Evolutionary conservation across 2,888 invertebrate species (phyloP).

Genomic region (Lathronympha strigana): DNA sequence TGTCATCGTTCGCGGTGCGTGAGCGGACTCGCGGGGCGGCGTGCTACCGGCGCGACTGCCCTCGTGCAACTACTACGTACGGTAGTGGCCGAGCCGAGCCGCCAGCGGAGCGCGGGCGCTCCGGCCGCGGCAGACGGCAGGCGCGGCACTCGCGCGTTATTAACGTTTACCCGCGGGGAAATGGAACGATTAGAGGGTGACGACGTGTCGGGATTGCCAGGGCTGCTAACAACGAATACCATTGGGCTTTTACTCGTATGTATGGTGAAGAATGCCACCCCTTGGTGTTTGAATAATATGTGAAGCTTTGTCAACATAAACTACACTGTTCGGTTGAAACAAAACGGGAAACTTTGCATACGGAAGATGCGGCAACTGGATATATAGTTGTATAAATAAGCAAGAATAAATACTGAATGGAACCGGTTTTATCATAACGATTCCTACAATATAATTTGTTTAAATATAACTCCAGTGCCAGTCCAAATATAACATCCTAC

Average conservation of each 20-base stretch:
- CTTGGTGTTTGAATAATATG: background rate
- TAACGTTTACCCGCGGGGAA: constrained; percentile 35
- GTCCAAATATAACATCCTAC: too few relatives aligned
- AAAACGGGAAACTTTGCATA: background rate
- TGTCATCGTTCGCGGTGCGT: constrained; percentile 60
- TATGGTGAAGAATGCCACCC: background rate
- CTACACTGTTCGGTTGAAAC: background rate
- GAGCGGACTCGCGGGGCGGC: constrained; percentile 55
- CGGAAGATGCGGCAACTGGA: background rate
- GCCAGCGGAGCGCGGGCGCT: constrained; percentile 29
- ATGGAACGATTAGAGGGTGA: constrained; percentile 34
- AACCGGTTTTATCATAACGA: too few relatives aligned
- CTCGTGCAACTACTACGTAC: constrained; percentile 69
- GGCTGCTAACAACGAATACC: constrained; percentile 4
- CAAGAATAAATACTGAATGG: too few relatives aligned
- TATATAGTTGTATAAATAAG: too few relatives aligned
- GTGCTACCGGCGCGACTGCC: constrained; percentile 70
- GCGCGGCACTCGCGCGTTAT: constrained; percentile 25
- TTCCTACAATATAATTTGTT: too few relatives aligned
- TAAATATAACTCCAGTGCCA: too few relatives aligned
- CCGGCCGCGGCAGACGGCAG: constrained; percentile 20
- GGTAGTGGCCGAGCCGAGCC: constrained; percentile 14
- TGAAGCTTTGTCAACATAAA: background rate
- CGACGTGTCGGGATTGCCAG: constrained; percentile 28
- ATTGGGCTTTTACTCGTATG: background rate